Conservation (phyloP, 2,797 vertebrate genomes). For the Pygocentrus nattereri region DNA sequence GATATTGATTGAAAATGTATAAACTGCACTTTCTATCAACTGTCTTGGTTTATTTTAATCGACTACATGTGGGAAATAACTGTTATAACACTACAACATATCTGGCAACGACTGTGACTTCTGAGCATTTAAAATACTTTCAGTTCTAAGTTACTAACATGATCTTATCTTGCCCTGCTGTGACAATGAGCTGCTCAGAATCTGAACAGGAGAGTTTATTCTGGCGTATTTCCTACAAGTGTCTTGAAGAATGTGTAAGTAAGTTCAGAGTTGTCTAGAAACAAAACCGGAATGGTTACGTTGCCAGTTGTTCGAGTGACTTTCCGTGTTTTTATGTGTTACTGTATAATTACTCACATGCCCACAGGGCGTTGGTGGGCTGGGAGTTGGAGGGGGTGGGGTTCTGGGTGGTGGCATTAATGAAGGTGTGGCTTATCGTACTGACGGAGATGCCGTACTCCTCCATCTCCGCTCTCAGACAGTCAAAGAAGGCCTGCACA, state of each 20-base stretch:
- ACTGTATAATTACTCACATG: constrained; percentile 78
- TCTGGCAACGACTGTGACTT: no score
- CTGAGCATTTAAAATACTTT: no score
- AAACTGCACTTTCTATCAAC: no score
- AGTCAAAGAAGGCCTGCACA: constrained; percentile 93
- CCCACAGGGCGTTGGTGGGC: constrained; percentile 78
- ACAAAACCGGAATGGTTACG: not conserved
- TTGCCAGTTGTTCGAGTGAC: not conserved
- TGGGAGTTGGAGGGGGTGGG: constrained; percentile 56
- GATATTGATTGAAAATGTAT: no score
- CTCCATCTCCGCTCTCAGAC: constrained; percentile 92
- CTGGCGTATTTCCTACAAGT: constrained; percentile 6
- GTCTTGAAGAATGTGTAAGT: constrained; percentile 15
- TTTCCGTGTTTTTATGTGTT: constrained; percentile 19
- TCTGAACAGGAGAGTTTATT: not conserved
- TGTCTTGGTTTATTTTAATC: no score
- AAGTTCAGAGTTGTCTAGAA: not conserved
- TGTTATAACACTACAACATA: no score
- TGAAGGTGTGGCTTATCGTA: constrained; percentile 93
- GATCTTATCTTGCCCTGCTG: not conserved
- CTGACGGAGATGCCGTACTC: constrained; percentile 91
- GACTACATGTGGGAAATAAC: no score
- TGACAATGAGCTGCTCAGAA: not conserved
- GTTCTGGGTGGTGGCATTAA: constrained; percentile 74
- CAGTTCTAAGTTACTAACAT: not conserved